Evolutionary conservation across 2,113 vertebrate species (phyloP), one percentile per base, ranked within the genome.

Genomic region (Varanus salvator): DNA sequence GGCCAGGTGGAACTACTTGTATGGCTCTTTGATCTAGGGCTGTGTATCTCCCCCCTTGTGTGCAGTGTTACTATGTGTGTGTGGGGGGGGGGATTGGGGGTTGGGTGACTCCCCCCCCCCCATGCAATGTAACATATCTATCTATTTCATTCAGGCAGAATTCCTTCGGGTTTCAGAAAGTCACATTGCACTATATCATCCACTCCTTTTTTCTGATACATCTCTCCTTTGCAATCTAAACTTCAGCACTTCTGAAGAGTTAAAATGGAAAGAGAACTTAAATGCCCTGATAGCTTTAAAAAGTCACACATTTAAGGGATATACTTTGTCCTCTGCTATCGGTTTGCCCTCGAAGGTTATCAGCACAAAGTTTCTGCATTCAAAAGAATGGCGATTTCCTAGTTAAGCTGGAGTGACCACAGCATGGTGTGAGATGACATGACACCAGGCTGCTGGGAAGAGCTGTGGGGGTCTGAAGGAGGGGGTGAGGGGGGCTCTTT

Each of bases 381-480:
- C 86, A 87, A 90, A 96, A 96, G 96, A 96, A 92, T 91, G 94
- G 85, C 93, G 44, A 86, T 94, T 97, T 96, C 96, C 95, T 94
- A 94, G 96, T 91, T 96, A 92, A 92, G 95, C 95, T 96, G 96
- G 97, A 97, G 97, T 97, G 96, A 96, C 95, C 97, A 94, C 93
- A 94, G 93, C 90, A 93, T 94, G 92, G 96, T 96, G 95, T 96
- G 97, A 96, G 91, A 60, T 97, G 97, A 97, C 93, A 88, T 95
- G 95, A 91, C 38, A 52, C 84, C 96, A 48, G 75, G 38, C 44
- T 15, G 52, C 34, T 34, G 75, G 15, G 17, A 57, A 2, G 34
- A 72, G 57, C 4, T 14, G 12, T 11, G 4, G 25, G 38, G 68
- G 38, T 12, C 29, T 44, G 14, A 2, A 29, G 60, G 29, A 68